Percentiles rank a stretch among this genome's conserved stretches.
These are phyloP conservation scores for Cordylochernes scorpioides DNA, from an alignment of 2,888 invertebrate species.

Conservation along the genomic window DNA sequence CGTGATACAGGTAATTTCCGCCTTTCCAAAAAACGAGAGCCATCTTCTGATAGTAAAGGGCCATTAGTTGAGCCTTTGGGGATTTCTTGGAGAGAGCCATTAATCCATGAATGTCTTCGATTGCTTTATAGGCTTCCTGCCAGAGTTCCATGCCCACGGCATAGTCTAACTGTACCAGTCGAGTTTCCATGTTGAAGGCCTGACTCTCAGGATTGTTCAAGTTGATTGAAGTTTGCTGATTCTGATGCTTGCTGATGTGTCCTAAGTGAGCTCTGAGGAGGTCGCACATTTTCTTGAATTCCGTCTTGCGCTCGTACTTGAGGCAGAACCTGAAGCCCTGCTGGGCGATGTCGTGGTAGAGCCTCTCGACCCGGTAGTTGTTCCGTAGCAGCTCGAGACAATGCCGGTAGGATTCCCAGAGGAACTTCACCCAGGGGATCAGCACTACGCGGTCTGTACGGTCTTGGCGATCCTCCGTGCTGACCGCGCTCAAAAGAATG, in stretches of 20 bases:
- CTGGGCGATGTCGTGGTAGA: conserved; percentile 93
- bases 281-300: conserved; percentile 92
- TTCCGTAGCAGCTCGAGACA: conserved; percentile 84
- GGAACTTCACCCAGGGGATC: conserved; percentile 95
- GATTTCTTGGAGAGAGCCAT: conserved; percentile 91
- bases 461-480: conserved; percentile 94
- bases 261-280: conserved; percentile 77
- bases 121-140: conserved; percentile 97
- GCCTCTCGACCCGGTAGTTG: conserved; percentile 78
- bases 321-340: conserved; percentile 86
- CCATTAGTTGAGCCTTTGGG: conserved; percentile 89
- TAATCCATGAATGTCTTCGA: conserved; percentile 87
- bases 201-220: conserved; percentile 72
- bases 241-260: conserved; percentile 77
- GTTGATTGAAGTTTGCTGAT: conserved; percentile 47
- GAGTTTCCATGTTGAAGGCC: conserved; percentile 81
- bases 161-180: conserved; percentile 76
- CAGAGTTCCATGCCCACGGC: conserved; percentile 98
- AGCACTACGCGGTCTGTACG: conserved; percentile 75
- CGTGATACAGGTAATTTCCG: conserved; percentile 88
- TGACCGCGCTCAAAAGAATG: conserved; percentile 47
- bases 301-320: conserved; percentile 86
- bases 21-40: conserved; percentile 98
- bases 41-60: conserved; percentile 89
- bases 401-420: conserved; percentile 99